Evolutionary conservation across 2,113 vertebrate genomes (phyloP).

Genomic region (Merops nubicus): DNA sequence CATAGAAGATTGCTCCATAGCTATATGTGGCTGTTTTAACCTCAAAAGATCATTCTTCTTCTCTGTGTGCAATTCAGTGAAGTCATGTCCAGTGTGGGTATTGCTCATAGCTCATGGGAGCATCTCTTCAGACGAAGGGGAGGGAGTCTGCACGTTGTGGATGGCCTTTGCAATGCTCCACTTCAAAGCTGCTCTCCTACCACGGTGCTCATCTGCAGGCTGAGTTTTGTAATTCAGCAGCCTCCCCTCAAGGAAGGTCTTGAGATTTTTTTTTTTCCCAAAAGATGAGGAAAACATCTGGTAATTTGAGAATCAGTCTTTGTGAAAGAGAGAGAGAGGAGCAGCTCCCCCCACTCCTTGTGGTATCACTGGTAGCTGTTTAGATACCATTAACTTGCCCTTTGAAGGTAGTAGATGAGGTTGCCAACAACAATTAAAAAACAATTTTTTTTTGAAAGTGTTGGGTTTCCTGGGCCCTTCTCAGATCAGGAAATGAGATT

Average conservation of each 20-base stretch:
- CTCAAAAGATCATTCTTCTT: not conserved
- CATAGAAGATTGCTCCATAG: fast-evolving
- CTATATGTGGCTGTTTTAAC: not conserved
- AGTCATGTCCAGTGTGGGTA: not conserved
- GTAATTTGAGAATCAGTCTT: conserved; percentile 17
- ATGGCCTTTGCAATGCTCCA: not conserved
- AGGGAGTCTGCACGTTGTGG: fast-evolving
- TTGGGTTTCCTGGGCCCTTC: conserved; percentile 34
- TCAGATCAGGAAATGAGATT: conserved; percentile 63
- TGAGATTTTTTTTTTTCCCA: not conserved
- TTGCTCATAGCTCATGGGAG: not conserved
- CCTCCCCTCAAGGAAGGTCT: not conserved
- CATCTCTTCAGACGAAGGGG: not conserved
- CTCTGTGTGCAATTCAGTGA: not conserved
- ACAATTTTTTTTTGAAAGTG: conserved; percentile 21
- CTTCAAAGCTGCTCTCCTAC: not conserved
- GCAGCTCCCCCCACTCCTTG: not conserved
- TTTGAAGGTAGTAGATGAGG: conserved; percentile 55
- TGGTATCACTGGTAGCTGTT: not conserved
- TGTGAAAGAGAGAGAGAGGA: not conserved
- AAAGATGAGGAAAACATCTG: not conserved
- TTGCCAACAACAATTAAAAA: conserved; percentile 60
- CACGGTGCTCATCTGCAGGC: fast-evolving
- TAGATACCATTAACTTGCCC: conserved; percentile 40
- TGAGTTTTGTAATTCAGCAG: not conserved